Evolutionary conservation across 2,888 invertebrate genomes (phyloP).

Genomic region (Troides helena): DNA sequence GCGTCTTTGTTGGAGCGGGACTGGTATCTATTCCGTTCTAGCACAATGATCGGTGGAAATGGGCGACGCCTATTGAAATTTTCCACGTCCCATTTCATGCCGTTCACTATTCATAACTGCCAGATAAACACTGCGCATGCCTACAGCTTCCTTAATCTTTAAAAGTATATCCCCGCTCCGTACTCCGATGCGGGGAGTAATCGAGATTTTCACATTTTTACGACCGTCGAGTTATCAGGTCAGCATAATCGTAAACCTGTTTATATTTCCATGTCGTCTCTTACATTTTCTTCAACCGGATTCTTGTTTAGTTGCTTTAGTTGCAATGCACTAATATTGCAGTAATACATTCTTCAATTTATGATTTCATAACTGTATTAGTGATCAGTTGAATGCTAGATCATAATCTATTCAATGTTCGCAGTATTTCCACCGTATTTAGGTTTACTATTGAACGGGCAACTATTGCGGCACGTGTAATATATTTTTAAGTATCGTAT

Average conservation of each 20-base stretch:
- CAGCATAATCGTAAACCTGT: conserved; percentile 33
- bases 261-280: conserved; percentile 42
- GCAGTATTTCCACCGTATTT: neutral
- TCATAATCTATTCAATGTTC: neutral
- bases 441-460: conserved; percentile 17
- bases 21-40: conserved; percentile 48
- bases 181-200: conserved; percentile 16
- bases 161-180: neutral
- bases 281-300: conserved; percentile 46
- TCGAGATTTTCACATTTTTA: conserved; percentile 30
- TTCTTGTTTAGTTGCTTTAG: conserved; percentile 31
- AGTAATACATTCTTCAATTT: conserved; percentile 44
- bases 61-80: conserved; percentile 60
- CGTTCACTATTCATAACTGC: conserved; percentile 40
- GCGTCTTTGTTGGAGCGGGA: conserved; percentile 60
- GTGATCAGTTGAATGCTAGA: neutral
- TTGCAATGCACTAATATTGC: conserved; percentile 15
- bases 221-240: conserved; percentile 32
- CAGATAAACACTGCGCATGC: conserved; percentile 55
- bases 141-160: conserved; percentile 29
- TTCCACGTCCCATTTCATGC: conserved; percentile 55
- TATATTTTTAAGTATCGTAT: too few species aligned
- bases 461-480: neutral
- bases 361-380: conserved; percentile 35
- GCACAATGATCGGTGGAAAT: conserved; percentile 62